Evolutionary conservation across 2,113 vertebrate genomes (phyloP), one percentile per base, ranked within the genome.

Genomic region (Lophius piscatorius): DNA sequence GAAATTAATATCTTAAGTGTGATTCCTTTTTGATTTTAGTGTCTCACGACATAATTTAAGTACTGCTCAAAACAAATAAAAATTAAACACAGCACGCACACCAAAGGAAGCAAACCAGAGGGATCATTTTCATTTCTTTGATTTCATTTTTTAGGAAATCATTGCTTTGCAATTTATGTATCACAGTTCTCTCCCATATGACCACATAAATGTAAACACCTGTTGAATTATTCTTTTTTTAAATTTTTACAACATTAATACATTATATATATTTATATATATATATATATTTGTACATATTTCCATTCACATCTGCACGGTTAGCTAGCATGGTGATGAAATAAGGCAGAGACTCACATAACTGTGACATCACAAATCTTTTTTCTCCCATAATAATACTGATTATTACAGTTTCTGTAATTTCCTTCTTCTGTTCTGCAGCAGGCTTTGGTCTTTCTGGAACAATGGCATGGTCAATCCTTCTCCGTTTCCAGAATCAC

Each of bases 1-100:
- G 52, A 90, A 91, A 93, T 94, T 88, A 82, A 91, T 88, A 90
- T 81, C 86, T 61, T 89, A 92, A 92, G 90, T 90, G 91, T 92
- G 92, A 95, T 93, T 94, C 78, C 88, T 70, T 85, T 91, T 87
- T 96, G 94, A 98, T 98, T 98, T 97, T 97, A 96, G 95, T 94
- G 96, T 98, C 96, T 98, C 96, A 95, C 95, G 96, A 98, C 95
- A 96, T 96, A 92, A 94, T 93, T 88, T 94, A 94, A 93, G 93
- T 90, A 93, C 91, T 93, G 91, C 89, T 91, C 88, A 84, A 93
- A 90, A 90, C 89, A 94, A 91, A 86, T 72, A 81, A 59, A 82
- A 81, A 76, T 57, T 62, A 76, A 90, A 87, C 85, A 90, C 89
- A 91, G 86, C 94, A 95, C 93, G 86, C 70, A 88, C 89, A 90